Conservation (phyloP, 2,888 invertebrate genomes). For the Leptarthrus brevirostris region DNA sequence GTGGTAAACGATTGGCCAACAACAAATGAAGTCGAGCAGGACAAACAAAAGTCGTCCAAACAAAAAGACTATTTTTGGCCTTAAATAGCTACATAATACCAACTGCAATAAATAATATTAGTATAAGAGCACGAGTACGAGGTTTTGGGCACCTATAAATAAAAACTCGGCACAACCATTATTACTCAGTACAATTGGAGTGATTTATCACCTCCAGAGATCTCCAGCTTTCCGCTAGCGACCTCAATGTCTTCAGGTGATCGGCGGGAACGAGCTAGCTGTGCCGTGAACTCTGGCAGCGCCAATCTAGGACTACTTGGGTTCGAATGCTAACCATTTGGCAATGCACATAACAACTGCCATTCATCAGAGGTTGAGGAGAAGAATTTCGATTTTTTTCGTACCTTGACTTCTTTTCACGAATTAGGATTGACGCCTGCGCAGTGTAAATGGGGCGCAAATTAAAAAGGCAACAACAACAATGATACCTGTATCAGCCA, state of each 20-base stretch:
- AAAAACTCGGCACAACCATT: slow-evolving; percentile 35
- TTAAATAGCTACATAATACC: neutral
- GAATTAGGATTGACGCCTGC: slow-evolving; percentile 23
- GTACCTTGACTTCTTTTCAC: slow-evolving; percentile 9
- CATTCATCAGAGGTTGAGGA: neutral
- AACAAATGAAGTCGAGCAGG: neutral
- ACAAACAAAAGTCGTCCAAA: neutral
- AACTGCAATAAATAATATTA: slow-evolving; percentile 38
- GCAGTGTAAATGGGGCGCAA: slow-evolving; percentile 28
- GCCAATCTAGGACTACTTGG: slow-evolving; percentile 28
- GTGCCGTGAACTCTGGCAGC: slow-evolving; percentile 39
- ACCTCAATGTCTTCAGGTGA: slow-evolving; percentile 40
- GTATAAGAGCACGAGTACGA: slow-evolving; percentile 20
- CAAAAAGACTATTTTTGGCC: slow-evolving; percentile 2
- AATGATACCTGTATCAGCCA: neutral
- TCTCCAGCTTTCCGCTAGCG: slow-evolving; percentile 29
- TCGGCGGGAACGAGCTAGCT: slow-evolving; percentile 20
- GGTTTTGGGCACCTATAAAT: slow-evolving; percentile 41
- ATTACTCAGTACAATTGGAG: slow-evolving; percentile 39
- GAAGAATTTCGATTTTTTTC: slow-evolving; percentile 19
- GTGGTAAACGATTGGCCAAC: neutral
- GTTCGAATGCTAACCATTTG: neutral
- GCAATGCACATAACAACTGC: neutral
- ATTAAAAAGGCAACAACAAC: slow-evolving; percentile 13
- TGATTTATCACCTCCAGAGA: slow-evolving; percentile 35